Percentiles rank a stretch among this genome's conserved stretches.
phyloP scores from a whole-genome alignment of 2,797 vertebrate species.

The Sebastes diploproa region DNA sequence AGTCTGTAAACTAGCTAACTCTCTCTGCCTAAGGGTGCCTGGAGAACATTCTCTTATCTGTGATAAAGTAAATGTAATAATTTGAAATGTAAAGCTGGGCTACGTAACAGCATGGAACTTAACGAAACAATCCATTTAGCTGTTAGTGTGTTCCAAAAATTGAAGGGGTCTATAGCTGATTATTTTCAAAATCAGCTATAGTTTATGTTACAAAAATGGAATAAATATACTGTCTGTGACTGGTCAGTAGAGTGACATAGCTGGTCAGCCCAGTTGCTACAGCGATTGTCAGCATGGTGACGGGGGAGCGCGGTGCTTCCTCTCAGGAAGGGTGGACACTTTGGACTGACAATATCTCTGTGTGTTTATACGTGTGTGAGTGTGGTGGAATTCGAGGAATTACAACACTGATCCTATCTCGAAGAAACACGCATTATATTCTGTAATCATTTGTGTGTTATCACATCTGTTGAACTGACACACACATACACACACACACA shows the following conservation, averaged over 20 bases:
- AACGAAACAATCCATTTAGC: too few relatives aligned
- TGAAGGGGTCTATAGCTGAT: too few relatives aligned
- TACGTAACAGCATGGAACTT: too few relatives aligned
- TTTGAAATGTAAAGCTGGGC: too few relatives aligned
- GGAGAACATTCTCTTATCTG: too few relatives aligned
- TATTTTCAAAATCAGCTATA: too few relatives aligned
- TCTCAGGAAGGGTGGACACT: slow-evolving; percentile 67
- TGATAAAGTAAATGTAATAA: too few relatives aligned
- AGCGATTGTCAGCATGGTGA: slow-evolving; percentile 3
- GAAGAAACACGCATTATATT: slow-evolving; percentile 1
- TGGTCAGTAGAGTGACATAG: background rate
- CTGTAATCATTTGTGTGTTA: slow-evolving; percentile 12
- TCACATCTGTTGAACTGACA: slow-evolving; percentile 23
- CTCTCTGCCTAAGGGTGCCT: too few relatives aligned
- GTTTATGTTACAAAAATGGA: background rate
- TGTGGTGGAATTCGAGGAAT: slow-evolving; percentile 66
- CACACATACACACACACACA: background rate
- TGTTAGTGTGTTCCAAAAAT: too few relatives aligned
- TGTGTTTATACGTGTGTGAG: background rate
- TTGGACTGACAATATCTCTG: slow-evolving; percentile 14
- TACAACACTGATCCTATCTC: slow-evolving; percentile 49
- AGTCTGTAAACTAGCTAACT: too few relatives aligned
- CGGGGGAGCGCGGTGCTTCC: slow-evolving; percentile 39
- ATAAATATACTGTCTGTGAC: background rate
- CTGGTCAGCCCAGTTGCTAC: background rate